A percentile compares a stretch with the other conserved stretches of the same genome.
phyloP scores from a whole-genome alignment of 2,113 vertebrate genomes.

The Perccottus glenii region DNA sequence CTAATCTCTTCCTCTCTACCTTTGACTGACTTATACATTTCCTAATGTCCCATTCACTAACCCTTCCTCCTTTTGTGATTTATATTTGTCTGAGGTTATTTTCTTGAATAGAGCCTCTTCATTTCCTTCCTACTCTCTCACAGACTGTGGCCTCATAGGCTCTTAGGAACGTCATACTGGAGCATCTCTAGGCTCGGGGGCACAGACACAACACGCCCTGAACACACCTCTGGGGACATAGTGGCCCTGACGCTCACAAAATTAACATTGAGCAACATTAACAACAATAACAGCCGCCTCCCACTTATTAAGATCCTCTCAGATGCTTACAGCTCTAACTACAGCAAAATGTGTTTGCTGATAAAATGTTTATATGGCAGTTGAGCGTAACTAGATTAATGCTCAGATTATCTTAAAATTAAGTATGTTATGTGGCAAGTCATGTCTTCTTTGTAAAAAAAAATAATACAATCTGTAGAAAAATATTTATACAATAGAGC shows the following conservation, averaged over 20 bases:
- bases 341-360: too few species aligned
- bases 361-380: too few species aligned
- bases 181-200: constrained; percentile 60
- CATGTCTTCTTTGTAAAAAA: too few species aligned
- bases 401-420: too few species aligned
- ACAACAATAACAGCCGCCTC: constrained; percentile 18
- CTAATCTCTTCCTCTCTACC: not conserved
- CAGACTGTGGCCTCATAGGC: constrained; percentile 32
- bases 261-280: constrained; percentile 31
- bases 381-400: too few species aligned
- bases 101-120: not conserved
- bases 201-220: constrained; percentile 63
- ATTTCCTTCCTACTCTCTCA: not conserved
- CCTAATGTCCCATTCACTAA: not conserved
- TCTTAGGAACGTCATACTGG: constrained; percentile 65
- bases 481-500: too few species aligned
- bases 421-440: too few species aligned
- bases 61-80: not conserved
- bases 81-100: not conserved
- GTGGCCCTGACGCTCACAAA: not conserved
- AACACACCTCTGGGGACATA: constrained; percentile 18
- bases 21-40: not conserved
- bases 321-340: not conserved
- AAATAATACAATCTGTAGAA: too few species aligned
- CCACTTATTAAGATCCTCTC: constrained; percentile 14